These are phyloP conservation scores for Molorchus minor DNA, from an alignment of 2,888 invertebrate genomes.

Conservation along the genomic window DNA sequence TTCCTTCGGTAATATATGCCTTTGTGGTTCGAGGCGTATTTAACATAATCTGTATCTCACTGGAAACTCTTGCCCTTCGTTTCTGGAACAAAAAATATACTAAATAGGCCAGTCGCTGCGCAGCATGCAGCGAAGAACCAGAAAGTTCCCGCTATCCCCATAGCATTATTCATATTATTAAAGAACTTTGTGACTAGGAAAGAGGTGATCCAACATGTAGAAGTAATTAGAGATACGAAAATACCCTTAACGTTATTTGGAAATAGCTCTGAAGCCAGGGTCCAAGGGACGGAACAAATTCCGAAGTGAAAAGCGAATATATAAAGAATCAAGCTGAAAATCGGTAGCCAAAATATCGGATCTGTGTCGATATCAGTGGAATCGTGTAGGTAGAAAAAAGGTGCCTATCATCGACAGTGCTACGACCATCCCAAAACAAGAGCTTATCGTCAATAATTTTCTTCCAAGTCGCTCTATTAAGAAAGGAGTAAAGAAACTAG, in stretches of 20 bases:
- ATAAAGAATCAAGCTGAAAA: constrained; percentile 75
- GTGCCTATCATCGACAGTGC: constrained; percentile 71
- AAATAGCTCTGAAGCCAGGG: constrained; percentile 82
- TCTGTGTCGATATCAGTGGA: constrained; percentile 59
- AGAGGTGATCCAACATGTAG: constrained; percentile 76
- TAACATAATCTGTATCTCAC: constrained; percentile 77
- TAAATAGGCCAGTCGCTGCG: constrained; percentile 73
- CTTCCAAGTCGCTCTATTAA: constrained; percentile 81
- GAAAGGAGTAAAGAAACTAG: constrained; percentile 77
- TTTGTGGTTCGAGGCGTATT: not conserved
- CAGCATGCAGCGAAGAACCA: constrained; percentile 72
- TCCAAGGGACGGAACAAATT: constrained; percentile 80
- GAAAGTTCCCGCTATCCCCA: constrained; percentile 74
- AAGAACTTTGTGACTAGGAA: constrained; percentile 79
- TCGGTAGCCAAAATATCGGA: constrained; percentile 74
- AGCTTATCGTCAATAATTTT: constrained; percentile 74
- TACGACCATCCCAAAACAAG: constrained; percentile 74
- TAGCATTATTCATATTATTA: constrained; percentile 64
- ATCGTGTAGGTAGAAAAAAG: constrained; percentile 65
- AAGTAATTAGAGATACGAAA: constrained; percentile 80
- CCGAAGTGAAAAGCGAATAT: constrained; percentile 69
- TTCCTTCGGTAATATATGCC: not conserved
- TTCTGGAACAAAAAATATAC: constrained; percentile 83
- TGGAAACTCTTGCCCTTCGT: constrained; percentile 87
- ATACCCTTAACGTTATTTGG: constrained; percentile 77